phyloP scores from a whole-genome alignment of 2,797 vertebrate genomes.

The Darevskia mixta region DNA sequence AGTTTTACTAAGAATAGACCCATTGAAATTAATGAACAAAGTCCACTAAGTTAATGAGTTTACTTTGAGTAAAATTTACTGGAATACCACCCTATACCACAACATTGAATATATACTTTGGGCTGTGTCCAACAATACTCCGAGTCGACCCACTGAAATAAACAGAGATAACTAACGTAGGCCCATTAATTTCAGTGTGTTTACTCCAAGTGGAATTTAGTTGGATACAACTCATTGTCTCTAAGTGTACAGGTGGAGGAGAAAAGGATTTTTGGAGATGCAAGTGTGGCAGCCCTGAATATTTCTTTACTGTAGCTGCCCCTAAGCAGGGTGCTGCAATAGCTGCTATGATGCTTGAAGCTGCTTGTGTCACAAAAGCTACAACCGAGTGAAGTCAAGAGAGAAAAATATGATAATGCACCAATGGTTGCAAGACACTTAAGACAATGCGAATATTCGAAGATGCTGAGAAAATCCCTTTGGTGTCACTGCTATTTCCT shows the following conservation, averaged over 20 bases:
- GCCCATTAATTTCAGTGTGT: no score
- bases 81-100: background rate
- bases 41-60: no score
- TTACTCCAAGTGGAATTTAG: no score
- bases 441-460: constrained; percentile 36
- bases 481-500: constrained; percentile 53
- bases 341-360: background rate
- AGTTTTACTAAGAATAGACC: no score
- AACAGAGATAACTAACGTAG: no score
- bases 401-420: constrained; percentile 60
- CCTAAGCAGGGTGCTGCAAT: background rate
- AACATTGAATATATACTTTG: background rate
- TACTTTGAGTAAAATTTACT: no score
- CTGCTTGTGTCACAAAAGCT: background rate
- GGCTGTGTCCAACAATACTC: no score
- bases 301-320: background rate
- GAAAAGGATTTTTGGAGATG: background rate
- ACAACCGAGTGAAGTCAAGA: background rate
- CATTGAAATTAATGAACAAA: no score
- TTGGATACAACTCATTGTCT: no score
- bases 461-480: constrained; percentile 55
- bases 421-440: constrained; percentile 57
- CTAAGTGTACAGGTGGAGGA: background rate
- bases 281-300: no score
- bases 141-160: no score